phyloP scores from a whole-genome alignment of 2,113 vertebrate genomes.

The Corydoras sp. region DNA sequence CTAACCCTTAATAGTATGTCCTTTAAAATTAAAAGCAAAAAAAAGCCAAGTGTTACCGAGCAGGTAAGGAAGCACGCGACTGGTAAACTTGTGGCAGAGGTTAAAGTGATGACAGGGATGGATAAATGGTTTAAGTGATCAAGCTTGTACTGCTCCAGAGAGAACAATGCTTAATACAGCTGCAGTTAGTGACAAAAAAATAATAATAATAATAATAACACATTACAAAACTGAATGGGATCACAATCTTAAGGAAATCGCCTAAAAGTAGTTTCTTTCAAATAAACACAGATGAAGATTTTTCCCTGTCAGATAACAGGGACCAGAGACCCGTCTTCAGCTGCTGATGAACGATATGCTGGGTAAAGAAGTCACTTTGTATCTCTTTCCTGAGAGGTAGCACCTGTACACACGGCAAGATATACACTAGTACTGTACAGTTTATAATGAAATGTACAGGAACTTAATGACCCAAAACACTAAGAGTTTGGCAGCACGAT shows the following conservation, averaged over 20 bases:
- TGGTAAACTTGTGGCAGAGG: not conserved
- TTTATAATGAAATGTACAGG: conserved; percentile 22
- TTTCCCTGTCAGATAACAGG: too few relatives aligned
- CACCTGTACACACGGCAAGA: conserved; percentile 18
- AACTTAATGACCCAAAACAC: not conserved
- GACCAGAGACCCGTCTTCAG: not conserved
- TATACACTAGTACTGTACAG: conserved; percentile 15
- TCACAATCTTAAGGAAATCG: conserved; percentile 19
- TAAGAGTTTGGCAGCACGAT: too few relatives aligned
- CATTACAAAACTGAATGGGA: conserved; percentile 10
- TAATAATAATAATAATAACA: too few relatives aligned
- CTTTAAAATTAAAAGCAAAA: conserved; percentile 19
- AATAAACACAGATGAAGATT: not conserved
- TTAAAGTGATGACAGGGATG: not conserved
- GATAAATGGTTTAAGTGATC: conserved; percentile 6
- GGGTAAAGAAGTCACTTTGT: conserved; percentile 11
- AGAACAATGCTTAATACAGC: not conserved
- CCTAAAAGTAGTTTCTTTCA: not conserved
- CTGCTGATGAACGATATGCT: conserved; percentile 5
- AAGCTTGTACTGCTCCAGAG: conserved; percentile 1
- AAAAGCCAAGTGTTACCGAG: not conserved
- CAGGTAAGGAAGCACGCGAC: not conserved
- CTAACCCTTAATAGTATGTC: conserved; percentile 6
- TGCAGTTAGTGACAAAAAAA: conserved; percentile 5
- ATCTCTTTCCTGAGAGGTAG: conserved; percentile 42